Percentiles rank a stretch among this genome's conserved stretches.
These are phyloP conservation scores for Podilymbus podiceps DNA, from an alignment of 2,113 vertebrate species.

Conservation along the genomic window DNA sequence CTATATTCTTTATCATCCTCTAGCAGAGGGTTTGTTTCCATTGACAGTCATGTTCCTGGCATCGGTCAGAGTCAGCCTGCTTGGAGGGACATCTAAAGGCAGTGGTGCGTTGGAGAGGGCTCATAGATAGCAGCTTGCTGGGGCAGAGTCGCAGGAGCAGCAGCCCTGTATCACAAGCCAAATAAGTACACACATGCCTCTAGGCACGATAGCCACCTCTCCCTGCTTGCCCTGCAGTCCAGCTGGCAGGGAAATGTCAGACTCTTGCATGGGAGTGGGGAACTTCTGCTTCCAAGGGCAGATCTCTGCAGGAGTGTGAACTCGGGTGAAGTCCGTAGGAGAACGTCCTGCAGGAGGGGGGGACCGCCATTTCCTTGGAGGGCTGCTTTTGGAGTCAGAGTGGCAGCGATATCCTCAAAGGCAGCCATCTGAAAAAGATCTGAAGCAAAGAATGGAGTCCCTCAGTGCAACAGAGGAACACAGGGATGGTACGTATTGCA, in stretches of 20 bases:
- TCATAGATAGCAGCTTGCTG: not conserved
- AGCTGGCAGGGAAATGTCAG: not conserved
- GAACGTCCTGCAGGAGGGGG: not conserved
- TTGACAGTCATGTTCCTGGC: not conserved
- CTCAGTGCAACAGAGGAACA: not conserved
- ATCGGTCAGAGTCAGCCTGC: not conserved
- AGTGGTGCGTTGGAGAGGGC: fast-evolving
- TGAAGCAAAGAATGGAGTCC: not conserved
- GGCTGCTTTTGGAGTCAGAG: not conserved
- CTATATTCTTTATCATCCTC: not conserved
- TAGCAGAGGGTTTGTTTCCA: not conserved
- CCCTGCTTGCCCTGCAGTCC: too few relatives aligned
- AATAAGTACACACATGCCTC: fast-evolving
- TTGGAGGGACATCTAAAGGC: not conserved
- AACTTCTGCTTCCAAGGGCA: not conserved
- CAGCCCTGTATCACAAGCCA: not conserved
- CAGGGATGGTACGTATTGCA: too few relatives aligned
- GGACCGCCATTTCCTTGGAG: fast-evolving
- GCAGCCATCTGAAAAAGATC: not conserved
- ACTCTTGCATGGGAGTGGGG: not conserved
- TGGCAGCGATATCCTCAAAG: not conserved
- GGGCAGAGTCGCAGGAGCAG: not conserved
- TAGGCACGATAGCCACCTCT: not conserved
- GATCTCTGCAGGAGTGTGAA: not conserved
- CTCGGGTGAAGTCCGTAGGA: not conserved